Conservation (phyloP, 53 echinoderm and acorn worm genomes). For the Zoroaster sp. region DNA sequence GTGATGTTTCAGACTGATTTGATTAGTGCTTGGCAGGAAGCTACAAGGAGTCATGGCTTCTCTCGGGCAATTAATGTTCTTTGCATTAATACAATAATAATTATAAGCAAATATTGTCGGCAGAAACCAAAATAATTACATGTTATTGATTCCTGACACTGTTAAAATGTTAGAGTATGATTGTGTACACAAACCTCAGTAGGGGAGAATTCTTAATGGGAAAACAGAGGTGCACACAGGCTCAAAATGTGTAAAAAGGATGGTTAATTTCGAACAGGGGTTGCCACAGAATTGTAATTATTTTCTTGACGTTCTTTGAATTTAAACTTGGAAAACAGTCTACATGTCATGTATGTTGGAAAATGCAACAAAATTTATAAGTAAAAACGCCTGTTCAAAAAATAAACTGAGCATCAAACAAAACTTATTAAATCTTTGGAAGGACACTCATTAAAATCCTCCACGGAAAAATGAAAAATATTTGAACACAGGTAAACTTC, state of each 20-base stretch:
- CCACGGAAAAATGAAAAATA: no score
- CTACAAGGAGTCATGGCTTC: neutral
- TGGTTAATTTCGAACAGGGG: neutral
- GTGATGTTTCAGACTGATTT: conserved; percentile 30
- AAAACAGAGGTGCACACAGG: neutral
- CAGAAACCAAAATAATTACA: neutral
- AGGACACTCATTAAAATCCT: no score
- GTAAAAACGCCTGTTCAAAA: no score
- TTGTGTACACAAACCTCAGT: neutral
- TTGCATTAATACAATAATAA: neutral
- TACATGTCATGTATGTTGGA: no score
- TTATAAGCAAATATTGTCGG: neutral
- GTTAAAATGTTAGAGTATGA: no score
- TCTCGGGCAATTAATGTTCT: neutral
- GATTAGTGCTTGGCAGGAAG: neutral
- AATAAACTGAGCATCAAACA: no score
- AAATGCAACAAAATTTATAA: no score
- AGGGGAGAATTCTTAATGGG: neutral
- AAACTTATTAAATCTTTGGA: no score
- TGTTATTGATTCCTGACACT: neutral
- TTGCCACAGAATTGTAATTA: no score
- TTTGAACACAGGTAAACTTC: no score
- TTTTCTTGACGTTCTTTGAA: no score
- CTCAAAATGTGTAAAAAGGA: neutral
- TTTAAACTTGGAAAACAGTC: no score